phyloP scores from a whole-genome alignment of 2,797 vertebrate species.

The Staurois parvus region DNA sequence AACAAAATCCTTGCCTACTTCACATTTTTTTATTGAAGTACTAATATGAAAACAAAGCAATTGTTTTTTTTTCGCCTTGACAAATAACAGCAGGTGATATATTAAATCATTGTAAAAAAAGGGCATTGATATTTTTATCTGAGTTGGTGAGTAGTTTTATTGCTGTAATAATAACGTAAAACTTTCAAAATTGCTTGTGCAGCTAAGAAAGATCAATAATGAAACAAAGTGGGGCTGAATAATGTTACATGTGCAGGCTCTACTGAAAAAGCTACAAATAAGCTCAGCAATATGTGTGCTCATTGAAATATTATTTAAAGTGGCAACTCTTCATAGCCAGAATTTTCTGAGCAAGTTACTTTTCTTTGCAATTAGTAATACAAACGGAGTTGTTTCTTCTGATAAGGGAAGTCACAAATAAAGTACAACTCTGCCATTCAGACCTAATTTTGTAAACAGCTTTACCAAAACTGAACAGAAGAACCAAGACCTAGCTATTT shows the following conservation, averaged over 20 bases:
- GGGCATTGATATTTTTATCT: conserved; percentile 55
- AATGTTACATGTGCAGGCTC: conserved; percentile 59
- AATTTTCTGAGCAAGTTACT: background rate
- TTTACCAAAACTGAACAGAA: no score
- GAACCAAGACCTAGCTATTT: no score
- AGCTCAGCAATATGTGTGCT: background rate
- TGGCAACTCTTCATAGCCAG: background rate
- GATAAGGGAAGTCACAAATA: no score
- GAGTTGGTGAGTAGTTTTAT: conserved; percentile 54
- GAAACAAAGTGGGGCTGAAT: conserved; percentile 56
- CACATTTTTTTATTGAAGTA: conserved; percentile 45
- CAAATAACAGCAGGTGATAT: conserved; percentile 52
- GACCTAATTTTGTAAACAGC: no score
- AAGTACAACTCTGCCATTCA: no score
- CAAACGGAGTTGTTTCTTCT: no score
- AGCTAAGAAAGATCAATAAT: conserved; percentile 49
- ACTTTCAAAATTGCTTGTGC: conserved; percentile 56
- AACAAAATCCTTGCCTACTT: conserved; percentile 63
- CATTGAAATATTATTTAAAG: background rate
- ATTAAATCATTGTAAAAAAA: conserved; percentile 33
- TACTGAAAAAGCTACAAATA: conserved; percentile 14
- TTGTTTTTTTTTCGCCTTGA: conserved; percentile 51
- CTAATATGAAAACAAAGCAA: conserved; percentile 62
- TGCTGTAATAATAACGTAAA: conserved; percentile 52
- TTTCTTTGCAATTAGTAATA: background rate